phyloP scores from a whole-genome alignment of 2,797 vertebrate species.

The Pseudocheirus occidentalis region DNA sequence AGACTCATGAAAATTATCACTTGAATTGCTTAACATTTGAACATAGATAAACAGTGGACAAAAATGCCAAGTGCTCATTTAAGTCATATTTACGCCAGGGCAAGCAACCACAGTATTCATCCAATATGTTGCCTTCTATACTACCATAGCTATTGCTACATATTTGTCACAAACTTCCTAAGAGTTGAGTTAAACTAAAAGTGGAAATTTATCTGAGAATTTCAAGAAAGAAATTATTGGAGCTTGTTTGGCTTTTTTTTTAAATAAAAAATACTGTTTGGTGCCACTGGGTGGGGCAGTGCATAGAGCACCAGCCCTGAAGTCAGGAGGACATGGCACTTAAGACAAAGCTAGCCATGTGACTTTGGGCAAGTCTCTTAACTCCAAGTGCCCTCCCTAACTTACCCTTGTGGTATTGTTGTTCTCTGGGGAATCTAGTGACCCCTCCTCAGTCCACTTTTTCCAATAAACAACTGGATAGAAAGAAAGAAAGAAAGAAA shows the following conservation, averaged over 20 bases:
- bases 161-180: background rate
- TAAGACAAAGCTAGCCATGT: no score
- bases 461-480: no score
- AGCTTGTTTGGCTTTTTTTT: slow-evolving; percentile 20
- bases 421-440: no score
- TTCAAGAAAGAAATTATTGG: background rate
- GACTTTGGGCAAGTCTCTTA: no score
- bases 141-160: background rate
- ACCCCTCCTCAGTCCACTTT: no score
- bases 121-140: background rate
- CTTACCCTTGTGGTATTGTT: no score
- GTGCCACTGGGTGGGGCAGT: no score
- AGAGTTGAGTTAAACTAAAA: slow-evolving; percentile 13
- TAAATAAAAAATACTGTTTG: background rate
- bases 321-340: no score
- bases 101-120: slow-evolving; percentile 28
- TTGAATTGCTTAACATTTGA: slow-evolving; percentile 48
- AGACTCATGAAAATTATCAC: slow-evolving; percentile 47
- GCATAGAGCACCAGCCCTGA: no score
- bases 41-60: slow-evolving; percentile 60
- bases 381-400: no score
- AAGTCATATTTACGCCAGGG: slow-evolving; percentile 25
- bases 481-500: no score
- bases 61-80: slow-evolving; percentile 57
- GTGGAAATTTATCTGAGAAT: background rate